phyloP scores from a whole-genome alignment of 2,113 vertebrate genomes.

The Salvelinus namaycush region DNA sequence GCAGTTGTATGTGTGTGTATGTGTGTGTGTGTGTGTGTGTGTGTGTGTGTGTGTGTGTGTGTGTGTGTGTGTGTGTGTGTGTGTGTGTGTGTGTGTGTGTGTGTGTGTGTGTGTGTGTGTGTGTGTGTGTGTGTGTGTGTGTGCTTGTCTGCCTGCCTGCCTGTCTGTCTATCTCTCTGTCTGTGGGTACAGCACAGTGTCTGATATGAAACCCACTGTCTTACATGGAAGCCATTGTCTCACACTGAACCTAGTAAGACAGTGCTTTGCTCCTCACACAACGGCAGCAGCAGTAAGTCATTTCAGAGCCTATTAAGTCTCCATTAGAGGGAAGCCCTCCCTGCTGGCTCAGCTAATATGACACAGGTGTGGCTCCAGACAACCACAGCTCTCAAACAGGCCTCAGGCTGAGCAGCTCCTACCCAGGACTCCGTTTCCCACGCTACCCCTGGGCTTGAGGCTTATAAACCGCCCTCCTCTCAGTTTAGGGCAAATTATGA shows the following conservation, averaged over 20 bases:
- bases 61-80: too few relatives aligned
- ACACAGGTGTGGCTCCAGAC: slow-evolving; percentile 57
- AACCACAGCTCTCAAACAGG: neutral
- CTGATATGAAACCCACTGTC: too few relatives aligned
- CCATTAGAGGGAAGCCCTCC: slow-evolving; percentile 67
- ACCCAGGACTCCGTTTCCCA: slow-evolving; percentile 15
- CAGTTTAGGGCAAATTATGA: slow-evolving; percentile 51
- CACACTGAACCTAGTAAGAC: too few relatives aligned
- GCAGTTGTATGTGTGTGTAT: neutral
- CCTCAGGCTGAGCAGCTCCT: neutral
- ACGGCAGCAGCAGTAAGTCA: slow-evolving; percentile 42
- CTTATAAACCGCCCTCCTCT: slow-evolving; percentile 3
- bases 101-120: neutral
- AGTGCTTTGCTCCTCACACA: too few relatives aligned
- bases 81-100: neutral
- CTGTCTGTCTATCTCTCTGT: too few relatives aligned
- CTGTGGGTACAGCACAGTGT: too few relatives aligned
- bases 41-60: neutral
- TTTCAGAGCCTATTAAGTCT: slow-evolving; percentile 70
- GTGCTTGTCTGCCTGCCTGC: neutral
- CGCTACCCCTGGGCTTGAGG: slow-evolving; percentile 1
- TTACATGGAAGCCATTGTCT: too few relatives aligned
- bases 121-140: too few relatives aligned
- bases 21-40: too few relatives aligned
- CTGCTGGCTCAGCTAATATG: slow-evolving; percentile 55